Evolutionary conservation across 2,113 vertebrate species (phyloP), one percentile per base, ranked within the genome.

Genomic region (Datnioides undecimradiatus): DNA sequence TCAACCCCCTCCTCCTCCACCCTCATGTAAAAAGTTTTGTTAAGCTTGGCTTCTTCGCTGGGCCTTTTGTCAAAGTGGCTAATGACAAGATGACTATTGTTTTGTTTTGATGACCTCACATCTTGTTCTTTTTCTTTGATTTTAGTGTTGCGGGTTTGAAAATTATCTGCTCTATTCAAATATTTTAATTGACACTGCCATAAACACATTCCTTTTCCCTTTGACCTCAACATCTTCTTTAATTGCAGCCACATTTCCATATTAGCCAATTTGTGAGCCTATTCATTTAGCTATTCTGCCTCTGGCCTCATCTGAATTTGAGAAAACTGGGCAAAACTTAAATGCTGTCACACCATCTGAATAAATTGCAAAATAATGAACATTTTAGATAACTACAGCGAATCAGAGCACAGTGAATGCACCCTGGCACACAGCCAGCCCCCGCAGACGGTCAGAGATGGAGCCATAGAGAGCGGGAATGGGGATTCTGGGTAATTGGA

Each of bases 401-500:
- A 82, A 87, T 91, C 86, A 82, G 69, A 82, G 64, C 83, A 73
- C 16, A 72, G 65, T 84, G 68, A 87, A 89, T 70, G 85, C 87
- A 67, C 73, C 43, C 79, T 91, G 91, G 91, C 90, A 45, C 5
- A 1, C 17, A 1, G 84, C 90, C 89, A 89, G 68, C 59, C 64
- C 65, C 82, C 16, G 52, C 81, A 88, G 87, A 86, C 88, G 57
- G 81, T 69, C 78, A 36, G 55, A 80, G 74, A 87, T 48, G 74
- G 74, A 86, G 89, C 76, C 70, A 45, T 71, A 57, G 71, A 88
- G 81, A 82, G 68, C 27, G 8, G 69, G 68, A 77, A 64, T 23
- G 59, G 74, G 85, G 72, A 88, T 88, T 87, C 25, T 89, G 87
- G 87, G 88, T 90, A 91, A 92, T 90, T 89, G 81, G 88, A 77